phyloP scores from a whole-genome alignment of 2,888 invertebrate species.

The Ormyrus labotus region DNA sequence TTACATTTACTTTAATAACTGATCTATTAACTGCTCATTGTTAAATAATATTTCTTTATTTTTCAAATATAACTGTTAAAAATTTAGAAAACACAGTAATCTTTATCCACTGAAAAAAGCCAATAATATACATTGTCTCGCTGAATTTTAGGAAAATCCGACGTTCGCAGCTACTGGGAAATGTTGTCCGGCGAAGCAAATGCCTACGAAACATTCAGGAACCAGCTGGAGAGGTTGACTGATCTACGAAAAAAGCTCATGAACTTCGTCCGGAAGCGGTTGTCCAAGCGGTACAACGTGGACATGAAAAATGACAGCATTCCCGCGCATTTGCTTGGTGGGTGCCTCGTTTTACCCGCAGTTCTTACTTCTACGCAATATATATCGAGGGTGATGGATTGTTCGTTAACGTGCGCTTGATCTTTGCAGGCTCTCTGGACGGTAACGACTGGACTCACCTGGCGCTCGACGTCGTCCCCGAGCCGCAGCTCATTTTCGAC shows the following conservation, averaged over 20 bases:
- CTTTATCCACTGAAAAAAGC: no score
- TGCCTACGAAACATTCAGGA: slow-evolving; percentile 63
- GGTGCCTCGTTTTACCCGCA: slow-evolving; percentile 8
- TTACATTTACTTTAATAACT: no score
- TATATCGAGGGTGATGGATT: neutral
- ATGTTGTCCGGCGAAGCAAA: slow-evolving; percentile 64
- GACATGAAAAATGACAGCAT: slow-evolving; percentile 60
- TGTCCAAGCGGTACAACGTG: slow-evolving; percentile 64
- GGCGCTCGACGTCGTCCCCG: slow-evolving; percentile 62
- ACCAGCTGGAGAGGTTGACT: slow-evolving; percentile 64
- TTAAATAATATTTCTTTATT: no score
- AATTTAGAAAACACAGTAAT: no score
- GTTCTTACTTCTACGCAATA: neutral
- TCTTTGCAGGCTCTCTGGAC: slow-evolving; percentile 64
- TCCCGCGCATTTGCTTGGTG: slow-evolving; percentile 69
- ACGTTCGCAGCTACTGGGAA: slow-evolving; percentile 68
- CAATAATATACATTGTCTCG: no score
- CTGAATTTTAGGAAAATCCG: slow-evolving; percentile 59
- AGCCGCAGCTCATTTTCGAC: slow-evolving; percentile 63
- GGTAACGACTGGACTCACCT: slow-evolving; percentile 69
- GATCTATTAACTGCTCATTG: no score
- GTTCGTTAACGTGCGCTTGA: no score
- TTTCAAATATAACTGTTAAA: no score
- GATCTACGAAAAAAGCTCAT: slow-evolving; percentile 63
- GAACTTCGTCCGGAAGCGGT: slow-evolving; percentile 61